Conservation (phyloP, 2,888 invertebrate species). For the Mesopsocus fuscifrons region DNA sequence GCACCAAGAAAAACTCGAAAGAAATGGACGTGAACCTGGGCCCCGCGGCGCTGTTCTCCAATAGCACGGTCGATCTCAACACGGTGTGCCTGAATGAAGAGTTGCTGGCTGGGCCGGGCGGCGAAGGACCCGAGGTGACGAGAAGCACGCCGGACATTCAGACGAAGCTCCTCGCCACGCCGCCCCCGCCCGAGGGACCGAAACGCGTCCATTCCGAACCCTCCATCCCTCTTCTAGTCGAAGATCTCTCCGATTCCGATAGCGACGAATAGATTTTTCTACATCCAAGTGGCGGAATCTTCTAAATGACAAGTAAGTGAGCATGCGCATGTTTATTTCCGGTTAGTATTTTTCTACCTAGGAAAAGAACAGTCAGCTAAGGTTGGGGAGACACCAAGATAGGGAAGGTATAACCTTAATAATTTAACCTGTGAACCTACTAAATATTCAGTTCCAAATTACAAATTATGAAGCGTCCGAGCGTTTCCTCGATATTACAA, state of each 20-base stretch:
- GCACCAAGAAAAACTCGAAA: constrained; percentile 6
- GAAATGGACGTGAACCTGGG: constrained; percentile 32
- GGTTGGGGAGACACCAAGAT: too few species aligned
- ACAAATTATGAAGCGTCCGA: too few species aligned
- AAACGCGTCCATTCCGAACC: constrained; percentile 45
- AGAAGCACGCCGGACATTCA: constrained; percentile 43
- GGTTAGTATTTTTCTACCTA: too few species aligned
- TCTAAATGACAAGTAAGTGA: too few species aligned
- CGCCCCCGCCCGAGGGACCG: constrained; percentile 24
- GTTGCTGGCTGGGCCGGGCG: constrained; percentile 28
- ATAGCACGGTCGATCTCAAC: constrained; percentile 67
- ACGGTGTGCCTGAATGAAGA: constrained; percentile 68
- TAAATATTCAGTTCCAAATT: too few species aligned
- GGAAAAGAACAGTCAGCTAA: too few species aligned
- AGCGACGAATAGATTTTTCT: background rate
- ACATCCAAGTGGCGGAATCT: too few species aligned
- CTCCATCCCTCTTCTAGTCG: constrained; percentile 33
- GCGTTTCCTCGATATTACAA: too few species aligned
- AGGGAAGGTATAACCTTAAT: too few species aligned
- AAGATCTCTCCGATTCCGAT: constrained; percentile 19
- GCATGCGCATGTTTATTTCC: too few species aligned
- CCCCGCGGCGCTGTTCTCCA: constrained; percentile 62
- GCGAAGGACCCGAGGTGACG: constrained; percentile 25
- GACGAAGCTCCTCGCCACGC: constrained; percentile 23
- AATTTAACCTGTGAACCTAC: too few species aligned